Base-by-base conservation (phyloP, 30 jellyfish, hydroid and myxozoan genomes). In the Catostylus mosaicus region DNA sequence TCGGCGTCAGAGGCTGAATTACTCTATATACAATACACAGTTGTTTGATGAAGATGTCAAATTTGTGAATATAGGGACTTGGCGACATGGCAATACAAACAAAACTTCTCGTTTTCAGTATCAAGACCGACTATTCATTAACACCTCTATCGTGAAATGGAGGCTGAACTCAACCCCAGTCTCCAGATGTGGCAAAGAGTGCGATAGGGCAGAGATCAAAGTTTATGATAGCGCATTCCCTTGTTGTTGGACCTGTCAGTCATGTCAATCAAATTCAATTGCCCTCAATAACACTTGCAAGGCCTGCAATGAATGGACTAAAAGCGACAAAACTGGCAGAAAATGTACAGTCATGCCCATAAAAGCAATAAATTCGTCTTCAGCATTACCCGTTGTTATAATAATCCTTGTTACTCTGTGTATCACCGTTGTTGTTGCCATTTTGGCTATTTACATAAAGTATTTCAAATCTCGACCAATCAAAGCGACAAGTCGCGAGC, bases 401-500 rank as follows among this genome's bases (percentile, higher is more conserved):
- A 56, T 63, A 3, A n/a, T 27, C 6, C 29, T 57, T 14, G 63
- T 30, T 2, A 36, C 69, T 34, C 19, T 59, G 9, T 30, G 29
- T 38, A 9, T 30, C 18, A 9, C 29, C 0, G 30, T 59, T 23
- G 67, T 77, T 0, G 5, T 61, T 7, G 54, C 43, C 35, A 30
- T 73, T 27, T 11, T 48, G 48, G 45, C 31, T 29, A 8, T 83
- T 2, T 83, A 50, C 56, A n/a, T 83, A 23, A 31, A 35, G 57
- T 47, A 83, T 37, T 83, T 52, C 82, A 23, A 71, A 29, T 40
- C 72, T 19, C 75, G 74, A 2, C 24, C 75, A 3, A 62, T 83
- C 75, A 83, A 46, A 71, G 85, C 86, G 29, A 30, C 93, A 20
- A 43, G 75, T 27, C 93, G 93, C 0, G 93, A 83, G 36, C 93